Conservation (phyloP, 2,888 invertebrate genomes). For the Dicroscelio sp. region DNA sequence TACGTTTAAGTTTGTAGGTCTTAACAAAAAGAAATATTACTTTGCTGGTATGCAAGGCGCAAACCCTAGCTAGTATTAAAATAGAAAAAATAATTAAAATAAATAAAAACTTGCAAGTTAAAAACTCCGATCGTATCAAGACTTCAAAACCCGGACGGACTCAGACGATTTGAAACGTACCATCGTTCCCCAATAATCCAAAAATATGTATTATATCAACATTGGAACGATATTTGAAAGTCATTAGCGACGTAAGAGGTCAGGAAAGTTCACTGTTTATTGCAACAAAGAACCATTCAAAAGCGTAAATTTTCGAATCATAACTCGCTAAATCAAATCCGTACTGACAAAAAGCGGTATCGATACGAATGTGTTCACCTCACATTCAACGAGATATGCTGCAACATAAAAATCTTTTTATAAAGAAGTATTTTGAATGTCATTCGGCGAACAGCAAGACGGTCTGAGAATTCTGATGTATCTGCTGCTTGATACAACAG, state of each 20-base stretch:
- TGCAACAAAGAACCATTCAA: conserved; percentile 10
- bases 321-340: conserved; percentile 34
- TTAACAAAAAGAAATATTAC: too few species aligned
- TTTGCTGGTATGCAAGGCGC: too few species aligned
- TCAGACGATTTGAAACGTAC: conserved; percentile 49
- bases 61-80: conserved; percentile 73
- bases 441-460: conserved; percentile 19
- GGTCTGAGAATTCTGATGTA: conserved; percentile 3
- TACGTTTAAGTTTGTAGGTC: too few species aligned
- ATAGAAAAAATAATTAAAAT: conserved; percentile 57
- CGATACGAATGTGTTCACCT: conserved; percentile 20
- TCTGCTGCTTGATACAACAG: conserved; percentile 33
- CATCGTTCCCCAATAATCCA: not conserved
- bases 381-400: conserved; percentile 41
- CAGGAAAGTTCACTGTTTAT: not conserved
- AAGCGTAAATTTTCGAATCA: not conserved
- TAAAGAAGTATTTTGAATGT: not conserved
- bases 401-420: conserved; percentile 28
- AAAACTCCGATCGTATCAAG: conserved; percentile 72
- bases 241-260: not conserved
- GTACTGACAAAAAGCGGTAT: conserved; percentile 30
- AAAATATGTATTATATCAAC: conserved; percentile 18
- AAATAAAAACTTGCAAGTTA: conserved; percentile 51
- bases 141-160: conserved; percentile 63
- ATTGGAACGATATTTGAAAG: not conserved